Conservation (phyloP, 1,140 invertebrate species). For the Seison nebaliae region DNA sequence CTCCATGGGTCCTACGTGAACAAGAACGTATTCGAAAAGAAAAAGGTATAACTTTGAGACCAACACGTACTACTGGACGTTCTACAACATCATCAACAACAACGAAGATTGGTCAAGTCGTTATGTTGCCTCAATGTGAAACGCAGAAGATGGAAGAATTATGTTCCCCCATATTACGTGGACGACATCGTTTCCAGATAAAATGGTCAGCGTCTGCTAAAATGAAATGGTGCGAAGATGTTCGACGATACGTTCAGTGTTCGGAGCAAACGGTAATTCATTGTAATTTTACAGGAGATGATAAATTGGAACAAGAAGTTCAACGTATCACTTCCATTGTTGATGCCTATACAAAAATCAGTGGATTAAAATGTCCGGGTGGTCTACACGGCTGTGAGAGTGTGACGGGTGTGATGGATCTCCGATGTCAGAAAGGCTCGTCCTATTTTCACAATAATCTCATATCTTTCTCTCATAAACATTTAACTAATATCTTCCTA, state of each 20-base stretch:
- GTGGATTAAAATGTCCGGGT: slow-evolving; percentile 10
- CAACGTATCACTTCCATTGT: slow-evolving; percentile 7
- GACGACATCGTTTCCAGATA: slow-evolving; percentile 2
- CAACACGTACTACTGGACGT: neutral
- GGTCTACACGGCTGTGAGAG: slow-evolving; percentile 8
- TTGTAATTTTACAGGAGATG: slow-evolving; percentile 11
- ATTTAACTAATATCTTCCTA: no score
- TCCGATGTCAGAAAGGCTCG: slow-evolving; percentile 6
- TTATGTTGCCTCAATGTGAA: neutral
- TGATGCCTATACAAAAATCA: slow-evolving; percentile 6
- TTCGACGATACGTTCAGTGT: slow-evolving; percentile 9
- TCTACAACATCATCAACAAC: neutral
- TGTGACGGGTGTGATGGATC: slow-evolving; percentile 1
- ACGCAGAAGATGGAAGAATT: slow-evolving; percentile 1
- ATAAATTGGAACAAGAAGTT: slow-evolving; percentile 9
- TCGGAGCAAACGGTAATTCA: slow-evolving; percentile 7
- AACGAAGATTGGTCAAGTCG: no score
- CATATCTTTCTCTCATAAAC: no score
- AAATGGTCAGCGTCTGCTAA: slow-evolving; percentile 10
- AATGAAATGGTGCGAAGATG: slow-evolving; percentile 12
- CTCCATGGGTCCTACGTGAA: slow-evolving; percentile 3
- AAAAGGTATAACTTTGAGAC: neutral
- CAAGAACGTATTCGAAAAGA: slow-evolving; percentile 2
- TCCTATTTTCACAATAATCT: no score
- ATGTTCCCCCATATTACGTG: slow-evolving; percentile 8